A percentile compares a stretch with the other conserved stretches of the same genome.
These are phyloP conservation scores for Heliothis subflexa DNA, from an alignment of 1,140 invertebrate genomes.

Conservation along the genomic window DNA sequence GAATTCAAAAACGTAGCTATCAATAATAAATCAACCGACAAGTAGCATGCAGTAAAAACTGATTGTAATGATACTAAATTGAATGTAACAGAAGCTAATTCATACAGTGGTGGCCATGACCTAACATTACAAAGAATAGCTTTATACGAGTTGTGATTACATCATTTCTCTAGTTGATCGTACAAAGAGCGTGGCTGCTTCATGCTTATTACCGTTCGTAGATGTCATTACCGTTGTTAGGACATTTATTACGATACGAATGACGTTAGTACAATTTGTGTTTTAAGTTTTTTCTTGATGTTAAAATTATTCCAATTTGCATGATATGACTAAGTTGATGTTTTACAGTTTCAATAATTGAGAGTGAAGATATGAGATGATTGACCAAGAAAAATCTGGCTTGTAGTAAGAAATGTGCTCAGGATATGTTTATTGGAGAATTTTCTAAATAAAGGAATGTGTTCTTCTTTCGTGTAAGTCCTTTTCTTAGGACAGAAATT, in stretches of 20 bases:
- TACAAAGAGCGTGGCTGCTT: constrained; percentile 8
- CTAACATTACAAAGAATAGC: constrained; percentile 35
- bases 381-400: no score
- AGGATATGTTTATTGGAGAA: no score
- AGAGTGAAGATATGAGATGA: no score
- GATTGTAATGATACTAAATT: constrained; percentile 51
- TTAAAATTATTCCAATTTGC: not conserved
- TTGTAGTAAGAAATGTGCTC: no score
- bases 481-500: not conserved
- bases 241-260: not conserved
- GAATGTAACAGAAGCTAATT: constrained; percentile 49
- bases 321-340: not conserved
- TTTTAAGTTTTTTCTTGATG: not conserved
- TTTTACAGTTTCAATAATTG: not conserved
- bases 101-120: constrained; percentile 39
- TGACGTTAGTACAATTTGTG: not conserved
- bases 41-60: constrained; percentile 38
- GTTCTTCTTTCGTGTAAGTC: no score
- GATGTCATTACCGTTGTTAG: constrained; percentile 1
- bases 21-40: constrained; percentile 25
- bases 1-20: not conserved
- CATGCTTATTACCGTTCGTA: not conserved
- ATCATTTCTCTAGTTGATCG: constrained; percentile 22
- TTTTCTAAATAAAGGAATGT: no score
- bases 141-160: constrained; percentile 32